Percentiles rank a stretch among this genome's conserved stretches.
Conservation (phyloP, 2,888 invertebrate genomes). For the Philopedon plagiatum region DNA sequence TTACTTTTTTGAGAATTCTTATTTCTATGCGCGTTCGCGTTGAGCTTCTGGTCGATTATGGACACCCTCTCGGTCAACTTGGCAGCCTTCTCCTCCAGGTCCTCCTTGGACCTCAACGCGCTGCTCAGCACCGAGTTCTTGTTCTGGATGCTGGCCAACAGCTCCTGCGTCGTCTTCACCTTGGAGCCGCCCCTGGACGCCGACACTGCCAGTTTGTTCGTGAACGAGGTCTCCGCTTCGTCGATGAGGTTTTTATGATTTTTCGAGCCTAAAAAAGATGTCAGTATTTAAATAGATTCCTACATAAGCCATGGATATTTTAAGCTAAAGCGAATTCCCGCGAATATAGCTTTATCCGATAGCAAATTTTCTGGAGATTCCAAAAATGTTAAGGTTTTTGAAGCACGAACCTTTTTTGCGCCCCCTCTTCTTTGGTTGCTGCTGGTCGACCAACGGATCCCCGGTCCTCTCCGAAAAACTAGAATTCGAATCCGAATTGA, state of each 20-base stretch:
- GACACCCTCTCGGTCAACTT: conserved; percentile 67
- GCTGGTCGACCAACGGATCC: conserved; percentile 64
- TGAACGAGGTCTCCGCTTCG: conserved; percentile 72
- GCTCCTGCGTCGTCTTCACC: conserved; percentile 85
- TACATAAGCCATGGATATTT: too few relatives aligned
- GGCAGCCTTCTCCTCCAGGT: conserved; percentile 66
- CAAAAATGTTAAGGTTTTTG: too few relatives aligned
- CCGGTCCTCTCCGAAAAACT: conserved; percentile 69
- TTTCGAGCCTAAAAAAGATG: conserved; percentile 67
- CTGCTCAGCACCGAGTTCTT: conserved; percentile 57
- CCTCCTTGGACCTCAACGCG: conserved; percentile 59
- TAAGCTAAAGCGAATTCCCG: too few relatives aligned
- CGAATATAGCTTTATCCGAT: too few relatives aligned
- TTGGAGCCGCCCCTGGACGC: conserved; percentile 72
- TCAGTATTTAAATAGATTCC: too few relatives aligned
- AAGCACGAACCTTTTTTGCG: conserved; percentile 71
- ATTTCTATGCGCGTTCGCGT: conserved; percentile 64
- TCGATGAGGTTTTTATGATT: conserved; percentile 70
- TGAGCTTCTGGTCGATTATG: conserved; percentile 66
- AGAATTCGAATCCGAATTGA: conserved; percentile 70
- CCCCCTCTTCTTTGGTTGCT: conserved; percentile 72
- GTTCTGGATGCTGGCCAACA: conserved; percentile 82
- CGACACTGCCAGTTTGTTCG: conserved; percentile 74
- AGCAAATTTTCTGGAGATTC: too few relatives aligned
- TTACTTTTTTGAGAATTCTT: conserved; percentile 62